Conservation (phyloP, 2,888 invertebrate species). For the Amorpha juglandis region DNA sequence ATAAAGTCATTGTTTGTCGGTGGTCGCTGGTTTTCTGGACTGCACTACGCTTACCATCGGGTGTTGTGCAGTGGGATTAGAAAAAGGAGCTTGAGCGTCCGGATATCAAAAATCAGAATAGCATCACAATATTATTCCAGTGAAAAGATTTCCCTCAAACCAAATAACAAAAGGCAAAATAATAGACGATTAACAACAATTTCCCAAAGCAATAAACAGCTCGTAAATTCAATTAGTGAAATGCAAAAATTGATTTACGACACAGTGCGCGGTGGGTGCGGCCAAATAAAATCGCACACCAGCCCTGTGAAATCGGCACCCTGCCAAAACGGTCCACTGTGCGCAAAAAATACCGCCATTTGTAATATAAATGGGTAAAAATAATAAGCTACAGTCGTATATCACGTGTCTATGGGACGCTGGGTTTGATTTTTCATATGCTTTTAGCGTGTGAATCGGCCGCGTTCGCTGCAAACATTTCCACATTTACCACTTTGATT, state of each 20-base stretch:
- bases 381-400: slow-evolving; percentile 74
- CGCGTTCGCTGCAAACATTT: slow-evolving; percentile 3
- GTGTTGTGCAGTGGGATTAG: no score
- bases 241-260: slow-evolving; percentile 80
- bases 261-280: slow-evolving; percentile 53
- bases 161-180: slow-evolving; percentile 49
- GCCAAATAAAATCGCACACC: slow-evolving; percentile 70
- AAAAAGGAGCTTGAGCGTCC: no score
- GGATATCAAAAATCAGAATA: neutral
- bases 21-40: no score
- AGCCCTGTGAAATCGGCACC: slow-evolving; percentile 61
- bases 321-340: slow-evolving; percentile 68
- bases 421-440: slow-evolving; percentile 79
- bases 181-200: slow-evolving; percentile 75
- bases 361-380: slow-evolving; percentile 79
- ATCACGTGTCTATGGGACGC: slow-evolving; percentile 56
- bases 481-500: slow-evolving; percentile 9
- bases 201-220: slow-evolving; percentile 77
- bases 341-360: slow-evolving; percentile 60
- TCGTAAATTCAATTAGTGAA: slow-evolving; percentile 80
- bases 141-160: slow-evolving; percentile 21
- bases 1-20: no score
- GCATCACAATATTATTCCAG: neutral
- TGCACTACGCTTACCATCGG: no score
- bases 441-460: slow-evolving; percentile 45